Evolutionary conservation across 2,113 vertebrate species (phyloP), one percentile per base, ranked within the genome.

Genomic region (Gobius niger): DNA sequence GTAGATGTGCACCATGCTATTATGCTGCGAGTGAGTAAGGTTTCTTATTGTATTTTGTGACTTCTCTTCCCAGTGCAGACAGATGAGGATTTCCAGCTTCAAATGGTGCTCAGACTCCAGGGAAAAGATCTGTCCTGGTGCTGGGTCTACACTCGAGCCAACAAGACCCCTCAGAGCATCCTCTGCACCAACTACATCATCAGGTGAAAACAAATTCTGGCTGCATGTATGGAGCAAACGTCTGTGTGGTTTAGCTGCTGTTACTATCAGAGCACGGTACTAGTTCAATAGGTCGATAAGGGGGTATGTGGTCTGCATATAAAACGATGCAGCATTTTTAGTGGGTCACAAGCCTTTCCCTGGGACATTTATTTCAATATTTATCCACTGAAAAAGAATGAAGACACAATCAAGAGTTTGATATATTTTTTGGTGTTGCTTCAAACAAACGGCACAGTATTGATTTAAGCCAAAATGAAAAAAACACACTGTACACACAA

Each of bases 51-150:
- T 5, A 14, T 2, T 44, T 6, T 52, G 19, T 65, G 7, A 24
- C 7, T 56, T 68, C 5, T 72, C 68, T 14, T 9, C 11, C 11
- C 89, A 93, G 93, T 88, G 18, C 69, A 78, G 14, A 65, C 70
- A 63, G 72, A 82, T 18, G 87, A 87, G 1, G 82, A 64, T 44
- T 42, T 44, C 7, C 74, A 76, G 65, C 83, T 88, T 2, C 83
- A 93, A 77, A 77, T 92, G 81, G 83, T 93, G 13, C 53, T 92
- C 5, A 85, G 92, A 16, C 75, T 95, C 14, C 92, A 91, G 72
- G 54, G 80, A 63, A 80, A 80, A 57, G 81, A 93, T 70, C 82
- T 88, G 74, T 84, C 81, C 1, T 94, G 94, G 93, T 24, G 54
- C 13, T 93, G 91, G 91, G 59, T 91, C 15, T 90, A 88, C 67